Percentiles rank a stretch among this genome's conserved stretches.
These are phyloP conservation scores for Promerops cafer DNA, from an alignment of 2,113 vertebrate species.

Conservation along the genomic window DNA sequence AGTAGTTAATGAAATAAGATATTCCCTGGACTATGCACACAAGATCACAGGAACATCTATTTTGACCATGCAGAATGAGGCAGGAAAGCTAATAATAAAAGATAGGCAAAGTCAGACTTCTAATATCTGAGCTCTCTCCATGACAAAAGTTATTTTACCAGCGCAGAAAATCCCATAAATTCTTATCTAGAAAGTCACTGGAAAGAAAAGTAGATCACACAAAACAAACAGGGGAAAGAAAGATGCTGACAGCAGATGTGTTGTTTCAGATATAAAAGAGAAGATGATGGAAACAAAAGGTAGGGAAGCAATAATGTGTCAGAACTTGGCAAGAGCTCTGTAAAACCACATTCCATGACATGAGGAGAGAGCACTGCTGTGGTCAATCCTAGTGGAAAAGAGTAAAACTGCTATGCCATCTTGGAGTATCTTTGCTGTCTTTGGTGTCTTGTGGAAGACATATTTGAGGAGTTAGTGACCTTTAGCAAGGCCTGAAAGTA, in stretches of 20 bases:
- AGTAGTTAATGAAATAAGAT: background rate
- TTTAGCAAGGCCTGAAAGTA: background rate
- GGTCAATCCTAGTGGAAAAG: background rate
- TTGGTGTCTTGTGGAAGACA: fast-evolving
- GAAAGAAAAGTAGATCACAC: background rate
- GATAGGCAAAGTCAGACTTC: background rate
- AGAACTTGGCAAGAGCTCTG: background rate
- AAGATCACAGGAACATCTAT: background rate
- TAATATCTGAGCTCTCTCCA: background rate
- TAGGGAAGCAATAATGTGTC: background rate
- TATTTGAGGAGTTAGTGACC: background rate
- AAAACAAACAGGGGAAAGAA: background rate
- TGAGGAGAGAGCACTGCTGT: background rate
- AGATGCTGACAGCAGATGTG: background rate
- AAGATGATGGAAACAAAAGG: background rate
- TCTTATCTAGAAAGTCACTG: background rate
- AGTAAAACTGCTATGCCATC: background rate
- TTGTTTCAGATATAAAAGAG: background rate
- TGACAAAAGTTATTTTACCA: background rate
- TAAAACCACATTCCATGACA: background rate
- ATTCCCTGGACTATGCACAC: background rate
- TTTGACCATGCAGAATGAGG: background rate
- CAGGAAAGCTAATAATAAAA: background rate
- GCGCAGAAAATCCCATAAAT: background rate
- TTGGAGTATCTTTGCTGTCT: background rate